A percentile compares a stretch with the other conserved stretches of the same genome.
Conservation (phyloP, 2,888 invertebrate species). For the Plebejus anna region DNA sequence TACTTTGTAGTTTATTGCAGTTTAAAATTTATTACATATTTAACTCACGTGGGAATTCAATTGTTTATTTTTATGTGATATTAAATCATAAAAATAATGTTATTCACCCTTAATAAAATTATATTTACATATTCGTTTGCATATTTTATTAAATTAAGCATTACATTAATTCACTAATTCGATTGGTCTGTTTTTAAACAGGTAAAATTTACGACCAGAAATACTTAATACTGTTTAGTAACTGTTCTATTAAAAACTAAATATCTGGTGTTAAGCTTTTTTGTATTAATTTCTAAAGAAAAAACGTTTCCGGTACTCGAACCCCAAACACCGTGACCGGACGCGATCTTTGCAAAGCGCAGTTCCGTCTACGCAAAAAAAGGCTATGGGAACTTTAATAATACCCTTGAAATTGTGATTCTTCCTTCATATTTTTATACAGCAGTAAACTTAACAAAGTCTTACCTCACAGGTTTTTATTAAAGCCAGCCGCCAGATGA, state of each 20-base stretch:
- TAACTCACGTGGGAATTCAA: background rate
- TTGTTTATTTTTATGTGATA: background rate
- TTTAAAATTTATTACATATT: background rate
- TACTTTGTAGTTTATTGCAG: background rate
- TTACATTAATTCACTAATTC: background rate
- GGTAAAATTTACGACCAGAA: background rate
- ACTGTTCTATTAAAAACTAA: background rate
- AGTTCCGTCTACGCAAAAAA: slow-evolving; percentile 45
- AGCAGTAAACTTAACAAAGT: too few relatives aligned
- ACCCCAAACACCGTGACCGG: slow-evolving; percentile 47
- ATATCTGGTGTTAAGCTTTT: background rate
- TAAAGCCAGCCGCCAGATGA: too few relatives aligned
- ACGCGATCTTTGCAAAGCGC: slow-evolving; percentile 57
- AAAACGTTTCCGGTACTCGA: slow-evolving; percentile 58
- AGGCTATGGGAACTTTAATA: slow-evolving; percentile 23
- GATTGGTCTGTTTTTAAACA: background rate
- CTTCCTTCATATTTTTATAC: background rate
- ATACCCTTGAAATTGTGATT: background rate
- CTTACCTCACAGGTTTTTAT: too few relatives aligned
- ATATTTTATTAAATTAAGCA: background rate
- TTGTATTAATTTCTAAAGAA: background rate
- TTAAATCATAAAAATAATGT: background rate
- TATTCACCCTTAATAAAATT: slow-evolving; percentile 8
- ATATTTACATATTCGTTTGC: background rate
- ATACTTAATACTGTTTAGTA: background rate